Evolutionary conservation across 2,113 vertebrate genomes (phyloP), one percentile per base, ranked within the genome.

Genomic region (Caracal caracal): DNA sequence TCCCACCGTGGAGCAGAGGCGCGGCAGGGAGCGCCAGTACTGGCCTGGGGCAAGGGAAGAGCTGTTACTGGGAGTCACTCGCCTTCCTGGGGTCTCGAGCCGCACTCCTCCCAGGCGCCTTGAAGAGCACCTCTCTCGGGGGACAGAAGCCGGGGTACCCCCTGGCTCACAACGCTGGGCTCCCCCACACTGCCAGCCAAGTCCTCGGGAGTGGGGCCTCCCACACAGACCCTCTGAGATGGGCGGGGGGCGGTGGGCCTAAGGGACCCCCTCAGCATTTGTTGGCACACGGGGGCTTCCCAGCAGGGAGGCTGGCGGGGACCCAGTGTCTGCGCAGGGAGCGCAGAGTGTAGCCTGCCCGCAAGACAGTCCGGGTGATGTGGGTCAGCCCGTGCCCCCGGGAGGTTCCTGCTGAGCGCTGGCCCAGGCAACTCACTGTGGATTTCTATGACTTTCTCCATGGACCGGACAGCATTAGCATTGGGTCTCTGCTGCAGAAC

Each of bases 401-500:
- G n/a, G 61, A 68, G 20, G 12, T n/a, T 47, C 49, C 20, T 0
- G 63, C 6, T 22, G 47, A 70, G 2, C 10, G 0, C 0, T 1
- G 0, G 13, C 9, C 63, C 6, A 3, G 75, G 10, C 81, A 0
- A 99, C 99, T 99, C 97, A 99, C 99, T 98, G 71, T 99, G 99
- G 95, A 98, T 98, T 97, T 99, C 99, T 11, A 99, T 98, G 37
- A 99, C 99, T 96, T 99, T 99, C 98, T 99, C 99, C 99, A 99
- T 99, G 56, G 99, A 99, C 94, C 97, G 99, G 71, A 99, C 98
- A 0, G 99, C 99, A 0, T 99, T 99, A 56, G 98, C 97, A 0
- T 99, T 99, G 49, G 99, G 99, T 82, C 99, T 99, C 97, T 99
- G 99, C 97, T 99, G 99, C 53, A 99, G 96, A 65, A 99, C 98